phyloP scores from a whole-genome alignment of 2,113 vertebrate species.

The Fulica atra region DNA sequence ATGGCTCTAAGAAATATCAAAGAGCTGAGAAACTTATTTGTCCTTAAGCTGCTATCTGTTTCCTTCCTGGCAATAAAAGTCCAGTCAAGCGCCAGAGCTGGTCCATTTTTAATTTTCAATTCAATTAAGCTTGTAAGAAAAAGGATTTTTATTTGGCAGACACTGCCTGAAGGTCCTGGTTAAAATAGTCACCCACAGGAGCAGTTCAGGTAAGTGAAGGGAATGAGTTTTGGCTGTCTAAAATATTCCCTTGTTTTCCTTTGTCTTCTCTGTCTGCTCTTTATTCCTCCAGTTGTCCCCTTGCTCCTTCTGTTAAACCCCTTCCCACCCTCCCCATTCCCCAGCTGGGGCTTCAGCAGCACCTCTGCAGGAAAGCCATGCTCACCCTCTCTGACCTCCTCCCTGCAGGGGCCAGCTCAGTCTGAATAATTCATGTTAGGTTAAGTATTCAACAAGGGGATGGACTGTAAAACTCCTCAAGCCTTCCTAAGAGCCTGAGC shows the following conservation, averaged over 20 bases:
- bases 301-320: not conserved
- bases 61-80: slow-evolving; percentile 36
- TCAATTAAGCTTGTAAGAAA: not conserved
- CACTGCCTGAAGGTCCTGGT: not conserved
- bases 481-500: not conserved
- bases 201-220: not conserved
- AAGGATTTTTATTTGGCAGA: not conserved
- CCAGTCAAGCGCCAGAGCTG: not conserved
- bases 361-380: not conserved
- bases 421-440: not conserved
- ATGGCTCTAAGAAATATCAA: not conserved
- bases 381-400: not conserved
- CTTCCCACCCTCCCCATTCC: not conserved
- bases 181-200: not conserved
- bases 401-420: not conserved
- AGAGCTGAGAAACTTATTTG: slow-evolving; percentile 30
- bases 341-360: not conserved
- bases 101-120: slow-evolving; percentile 40
- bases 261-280: not conserved
- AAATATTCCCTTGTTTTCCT: not conserved
- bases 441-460: not conserved
- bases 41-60: slow-evolving; percentile 31
- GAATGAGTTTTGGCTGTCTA: not conserved
- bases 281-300: not conserved
- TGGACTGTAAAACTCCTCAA: not conserved